phyloP scores from a whole-genome alignment of 2,113 vertebrate species.

The Grus americana region DNA sequence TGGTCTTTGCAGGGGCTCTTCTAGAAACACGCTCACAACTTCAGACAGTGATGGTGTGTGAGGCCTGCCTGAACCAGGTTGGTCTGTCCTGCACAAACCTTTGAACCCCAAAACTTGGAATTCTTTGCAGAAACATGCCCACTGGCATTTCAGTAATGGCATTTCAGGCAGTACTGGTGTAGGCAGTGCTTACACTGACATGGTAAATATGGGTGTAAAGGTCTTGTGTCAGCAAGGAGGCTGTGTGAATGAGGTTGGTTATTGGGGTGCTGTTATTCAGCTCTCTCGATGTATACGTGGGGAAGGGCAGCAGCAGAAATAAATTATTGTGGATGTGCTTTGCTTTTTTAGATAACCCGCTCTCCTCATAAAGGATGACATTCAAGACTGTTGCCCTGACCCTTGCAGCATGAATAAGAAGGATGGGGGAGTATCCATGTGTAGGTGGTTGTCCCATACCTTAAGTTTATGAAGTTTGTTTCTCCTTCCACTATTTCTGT shows the following conservation, averaged over 20 bases:
- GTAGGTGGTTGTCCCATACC: neutral
- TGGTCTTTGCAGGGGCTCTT: neutral
- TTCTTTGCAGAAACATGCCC: neutral
- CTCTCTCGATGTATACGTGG: neutral
- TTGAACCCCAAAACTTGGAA: neutral
- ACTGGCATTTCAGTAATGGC: neutral
- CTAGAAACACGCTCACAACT: neutral
- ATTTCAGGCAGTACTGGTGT: neutral
- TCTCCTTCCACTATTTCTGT: neutral
- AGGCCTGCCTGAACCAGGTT: neutral
- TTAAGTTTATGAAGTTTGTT: neutral
- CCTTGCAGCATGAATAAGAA: neutral
- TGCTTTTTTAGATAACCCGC: neutral
- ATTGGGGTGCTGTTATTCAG: neutral
- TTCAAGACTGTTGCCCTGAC: neutral
- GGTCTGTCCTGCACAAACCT: neutral
- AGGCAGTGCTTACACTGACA: neutral
- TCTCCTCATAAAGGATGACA: neutral
- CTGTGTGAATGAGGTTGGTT: neutral
- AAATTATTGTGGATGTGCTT: neutral
- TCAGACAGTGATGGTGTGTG: neutral
- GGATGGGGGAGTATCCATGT: neutral
- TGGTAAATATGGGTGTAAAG: neutral
- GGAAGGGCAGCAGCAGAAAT: neutral
- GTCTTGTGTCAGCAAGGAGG: neutral